Percentiles rank a stretch among this genome's conserved stretches.
phyloP scores from a whole-genome alignment of 2,888 invertebrate species.

The Timema podura region DNA sequence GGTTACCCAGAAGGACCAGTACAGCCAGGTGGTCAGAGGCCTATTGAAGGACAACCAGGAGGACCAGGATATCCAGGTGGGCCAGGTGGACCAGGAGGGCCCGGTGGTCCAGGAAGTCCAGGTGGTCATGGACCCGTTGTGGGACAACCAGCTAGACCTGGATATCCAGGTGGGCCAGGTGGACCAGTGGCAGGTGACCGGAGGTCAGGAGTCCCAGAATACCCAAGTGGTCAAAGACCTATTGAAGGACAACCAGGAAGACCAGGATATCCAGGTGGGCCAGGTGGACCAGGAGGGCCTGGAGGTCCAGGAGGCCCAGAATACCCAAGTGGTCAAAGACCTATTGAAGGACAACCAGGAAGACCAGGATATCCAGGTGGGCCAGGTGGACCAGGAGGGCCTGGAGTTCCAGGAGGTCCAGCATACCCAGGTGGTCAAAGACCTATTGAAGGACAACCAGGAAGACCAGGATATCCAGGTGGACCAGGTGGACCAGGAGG shows the following conservation, averaged over 20 bases:
- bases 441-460: slow-evolving; percentile 32
- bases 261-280: slow-evolving; percentile 12
- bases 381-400: slow-evolving; percentile 26
- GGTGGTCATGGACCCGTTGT: slow-evolving; percentile 25
- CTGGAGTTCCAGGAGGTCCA: slow-evolving; percentile 22
- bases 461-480: slow-evolving; percentile 33
- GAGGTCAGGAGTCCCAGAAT: slow-evolving; percentile 27
- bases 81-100: slow-evolving; percentile 29
- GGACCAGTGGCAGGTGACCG: too few species aligned
- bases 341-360: slow-evolving; percentile 37
- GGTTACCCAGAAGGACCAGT: slow-evolving; percentile 38
- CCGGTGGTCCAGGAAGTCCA: slow-evolving; percentile 28
- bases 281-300: slow-evolving; percentile 26
- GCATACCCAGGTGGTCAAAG: slow-evolving; percentile 18
- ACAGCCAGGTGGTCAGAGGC: slow-evolving; percentile 18
- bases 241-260: slow-evolving; percentile 23
- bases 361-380: slow-evolving; percentile 33
- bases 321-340: slow-evolving; percentile 22
- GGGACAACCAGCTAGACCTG: slow-evolving; percentile 35
- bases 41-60: slow-evolving; percentile 22
- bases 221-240: slow-evolving; percentile 34
- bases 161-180: slow-evolving; percentile 36
- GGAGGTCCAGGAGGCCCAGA: slow-evolving; percentile 40
- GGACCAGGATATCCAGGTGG: slow-evolving; percentile 27
- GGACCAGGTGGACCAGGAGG: slow-evolving; percentile 34